Evolutionary conservation across 23 tunicate genomes (phyloP), one percentile per base, ranked within the genome.

Genomic region (Styela clava): DNA sequence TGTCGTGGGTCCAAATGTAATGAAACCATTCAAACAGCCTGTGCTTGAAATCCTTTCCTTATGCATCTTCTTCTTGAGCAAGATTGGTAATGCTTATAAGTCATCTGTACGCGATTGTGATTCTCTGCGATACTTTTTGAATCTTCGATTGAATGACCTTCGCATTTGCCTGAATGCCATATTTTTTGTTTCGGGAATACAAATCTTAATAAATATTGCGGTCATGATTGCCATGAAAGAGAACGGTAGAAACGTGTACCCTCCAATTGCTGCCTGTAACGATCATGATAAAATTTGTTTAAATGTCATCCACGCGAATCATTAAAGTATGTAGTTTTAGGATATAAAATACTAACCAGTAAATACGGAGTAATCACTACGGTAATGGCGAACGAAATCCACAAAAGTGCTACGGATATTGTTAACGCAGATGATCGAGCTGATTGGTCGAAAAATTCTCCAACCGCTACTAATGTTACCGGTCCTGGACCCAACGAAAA

Each of bases 401-500:
- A 87, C 78, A 82, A 76, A 9, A 56, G 23, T 7, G 74, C 2
- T 28, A 74, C 86, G 2, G 70, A 79, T 52, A 76, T 27, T 68
- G 86, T 87, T 78, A 87, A 65, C 61, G 68, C 86, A 37, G 92
- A 82, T 5, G 92, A 85, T 0, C 92, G 79, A 2, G 86, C 37
- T 32, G 86, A 69, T 71, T 88, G 92, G 83, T 88, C 92, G 23
- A 78, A 52, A 5, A 88, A 68, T 68, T 88, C 92, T 2, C 86
- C 86, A 36, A 68, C 79, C 19, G 78, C 77, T 12, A 65, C 34
- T 34, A 30, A 78, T 24, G 83, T 73, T 16, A 83, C 74, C 1
- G 86, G 86, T 2, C 86, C 86, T 16, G 79, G 78, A 2, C 92
- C 92, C 19, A 70, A 25, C 0, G 82, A 69, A 44, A 86, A 79